These are phyloP conservation scores for Piaya cayana DNA, from an alignment of 2,113 vertebrate genomes.

Conservation along the genomic window DNA sequence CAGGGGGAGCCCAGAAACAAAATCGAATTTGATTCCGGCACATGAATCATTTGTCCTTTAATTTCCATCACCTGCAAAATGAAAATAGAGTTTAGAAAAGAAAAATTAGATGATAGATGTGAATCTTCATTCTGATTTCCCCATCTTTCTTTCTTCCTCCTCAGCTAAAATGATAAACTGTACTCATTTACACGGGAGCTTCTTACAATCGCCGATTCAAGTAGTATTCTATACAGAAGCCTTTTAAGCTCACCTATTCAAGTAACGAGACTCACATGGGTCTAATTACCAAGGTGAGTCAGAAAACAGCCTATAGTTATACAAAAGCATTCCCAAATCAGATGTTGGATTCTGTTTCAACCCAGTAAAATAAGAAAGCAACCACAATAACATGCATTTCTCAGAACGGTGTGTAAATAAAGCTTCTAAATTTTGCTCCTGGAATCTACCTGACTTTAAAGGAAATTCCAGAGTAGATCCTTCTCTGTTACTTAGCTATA, in stretches of 20 bases:
- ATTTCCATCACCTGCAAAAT: constrained; percentile 93
- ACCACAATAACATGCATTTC: background rate
- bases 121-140: background rate
- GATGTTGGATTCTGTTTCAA: background rate
- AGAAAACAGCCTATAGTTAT: background rate
- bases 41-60: constrained; percentile 98
- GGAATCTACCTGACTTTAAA: background rate
- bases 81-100: constrained; percentile 6
- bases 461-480: background rate
- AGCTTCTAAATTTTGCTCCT: background rate
- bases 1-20: constrained; percentile 97
- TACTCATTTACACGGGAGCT: background rate
- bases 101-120: background rate
- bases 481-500: background rate
- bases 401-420: background rate
- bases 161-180: background rate
- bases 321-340: background rate
- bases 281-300: background rate
- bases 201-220: background rate
- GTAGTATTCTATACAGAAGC: background rate
- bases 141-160: background rate
- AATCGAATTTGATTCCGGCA: constrained; percentile 91
- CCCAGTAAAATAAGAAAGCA: background rate
- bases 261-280: background rate
- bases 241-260: background rate